Conservation (phyloP, 2,888 invertebrate genomes). For the Polydesmus complanatus region DNA sequence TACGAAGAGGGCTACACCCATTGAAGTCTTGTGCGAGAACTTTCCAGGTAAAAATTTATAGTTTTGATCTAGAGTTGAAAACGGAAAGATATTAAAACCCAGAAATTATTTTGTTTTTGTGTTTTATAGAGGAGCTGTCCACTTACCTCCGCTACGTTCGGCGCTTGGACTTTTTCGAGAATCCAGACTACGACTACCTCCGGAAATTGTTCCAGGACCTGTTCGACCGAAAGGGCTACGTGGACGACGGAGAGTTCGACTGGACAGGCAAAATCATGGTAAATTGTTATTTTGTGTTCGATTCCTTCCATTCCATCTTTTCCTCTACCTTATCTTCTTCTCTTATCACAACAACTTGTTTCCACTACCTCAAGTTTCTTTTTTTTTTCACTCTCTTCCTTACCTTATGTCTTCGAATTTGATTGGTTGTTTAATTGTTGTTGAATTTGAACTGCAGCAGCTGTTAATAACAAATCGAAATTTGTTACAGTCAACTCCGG, state of each 20-base stretch:
- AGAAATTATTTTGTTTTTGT: neutral
- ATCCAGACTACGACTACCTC: constrained; percentile 98
- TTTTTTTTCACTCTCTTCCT: neutral
- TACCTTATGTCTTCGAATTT: neutral
- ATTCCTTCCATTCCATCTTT: neutral
- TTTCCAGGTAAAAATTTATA: constrained; percentile 40
- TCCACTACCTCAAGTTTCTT: neutral
- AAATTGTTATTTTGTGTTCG: constrained; percentile 15
- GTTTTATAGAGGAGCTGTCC: constrained; percentile 79
- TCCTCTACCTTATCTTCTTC: neutral
- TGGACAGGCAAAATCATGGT: constrained; percentile 76
- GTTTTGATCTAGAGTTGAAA: neutral
- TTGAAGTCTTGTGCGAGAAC: constrained; percentile 68
- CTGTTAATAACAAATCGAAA: too few species aligned
- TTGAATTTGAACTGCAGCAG: too few species aligned
- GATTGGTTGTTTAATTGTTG: neutral
- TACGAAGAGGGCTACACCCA: constrained; percentile 96
- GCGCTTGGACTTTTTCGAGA: constrained; percentile 97
- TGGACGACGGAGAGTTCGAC: constrained; percentile 84
- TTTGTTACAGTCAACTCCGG: constrained; percentile 69
- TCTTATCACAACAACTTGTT: neutral
- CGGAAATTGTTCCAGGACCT: constrained; percentile 87
- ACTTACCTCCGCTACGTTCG: constrained; percentile 94
- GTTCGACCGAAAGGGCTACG: constrained; percentile 55
- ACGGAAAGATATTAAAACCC: too few species aligned